phyloP scores from a whole-genome alignment of 92 coral and sea anemone species.

The Bergia sp. region DNA sequence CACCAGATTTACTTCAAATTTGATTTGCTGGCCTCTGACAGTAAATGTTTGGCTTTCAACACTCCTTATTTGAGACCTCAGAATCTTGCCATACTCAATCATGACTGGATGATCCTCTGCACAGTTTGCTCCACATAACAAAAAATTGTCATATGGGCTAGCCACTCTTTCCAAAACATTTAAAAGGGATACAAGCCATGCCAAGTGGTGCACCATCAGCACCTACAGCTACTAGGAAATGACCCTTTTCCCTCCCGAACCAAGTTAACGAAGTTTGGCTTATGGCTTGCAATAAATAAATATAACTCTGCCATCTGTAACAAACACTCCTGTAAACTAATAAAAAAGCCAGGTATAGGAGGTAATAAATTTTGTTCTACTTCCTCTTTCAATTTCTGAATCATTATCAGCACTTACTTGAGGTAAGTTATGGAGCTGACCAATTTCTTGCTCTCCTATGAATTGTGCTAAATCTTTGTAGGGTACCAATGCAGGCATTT shows the following conservation, averaged over 20 bases:
- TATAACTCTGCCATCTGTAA: conserved; percentile 65
- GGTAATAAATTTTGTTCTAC: conserved; percentile 46
- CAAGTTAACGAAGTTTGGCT: conserved; percentile 56
- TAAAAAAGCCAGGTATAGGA: conserved; percentile 59
- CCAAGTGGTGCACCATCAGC: conserved; percentile 87
- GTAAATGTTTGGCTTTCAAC: conserved; percentile 55
- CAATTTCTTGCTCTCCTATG: conserved; percentile 60
- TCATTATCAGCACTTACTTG: conserved; percentile 59
- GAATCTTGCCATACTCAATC: conserved; percentile 65
- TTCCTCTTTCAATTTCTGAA: conserved; percentile 58
- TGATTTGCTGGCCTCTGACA: conserved; percentile 46
- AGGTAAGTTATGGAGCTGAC: conserved; percentile 59
- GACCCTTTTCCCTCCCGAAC: conserved; percentile 70
- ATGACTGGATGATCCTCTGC: conserved; percentile 74
- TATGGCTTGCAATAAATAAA: conserved; percentile 60
- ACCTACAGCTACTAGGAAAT: conserved; percentile 69
- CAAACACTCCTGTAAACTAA: conserved; percentile 58
- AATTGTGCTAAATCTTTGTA: conserved; percentile 71
- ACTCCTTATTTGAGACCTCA: conserved; percentile 49
- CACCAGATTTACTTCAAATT: conserved; percentile 42
- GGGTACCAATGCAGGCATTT: conserved; percentile 57
- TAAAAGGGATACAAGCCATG: conserved; percentile 73
- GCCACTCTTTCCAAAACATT: conserved; percentile 73
- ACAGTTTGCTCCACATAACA: conserved; percentile 72
- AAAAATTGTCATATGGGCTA: conserved; percentile 65